Evolutionary conservation across 2,113 vertebrate genomes (phyloP), one percentile per base, ranked within the genome.

Genomic region (Macrotus californicus): DNA sequence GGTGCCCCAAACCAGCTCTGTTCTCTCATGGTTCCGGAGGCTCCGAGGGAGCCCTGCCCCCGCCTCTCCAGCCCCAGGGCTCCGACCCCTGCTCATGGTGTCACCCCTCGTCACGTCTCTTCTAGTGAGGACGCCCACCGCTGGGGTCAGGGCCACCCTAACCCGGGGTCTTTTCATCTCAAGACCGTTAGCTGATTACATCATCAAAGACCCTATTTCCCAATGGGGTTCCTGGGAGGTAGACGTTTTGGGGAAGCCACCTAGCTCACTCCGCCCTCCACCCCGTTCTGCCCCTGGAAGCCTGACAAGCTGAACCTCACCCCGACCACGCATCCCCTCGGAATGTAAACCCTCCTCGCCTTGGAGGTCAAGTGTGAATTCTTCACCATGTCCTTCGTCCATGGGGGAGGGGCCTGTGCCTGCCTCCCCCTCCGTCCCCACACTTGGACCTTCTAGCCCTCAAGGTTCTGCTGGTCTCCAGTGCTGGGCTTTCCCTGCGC

Each of bases 91-190:
- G 66, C 29, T 15, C 39, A 3, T 1, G 2, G 11, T 8, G 5
- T 1, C 59, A 11, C 1, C 46, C 24, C 41, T 41, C 56, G 5
- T 14, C 29, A 11, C 2, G 7, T 24, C 8, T 75, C 15, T 54
- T 5, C 41, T 4, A 2, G 22, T 1, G 3, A 24, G 52, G 64
- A 29, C 7, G 0, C n/a, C 1, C 18, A 36, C 11, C 13, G 1
- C 3, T 31, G 50, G 34, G 7, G 21, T 21, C 6, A 43, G 79
- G 56, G 66, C 15, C 31, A 50, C 29, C 16, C 3, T 26, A 3
- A 5, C 5, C 61, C 19, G 0, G 19, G 29, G 19, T 4, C 7
- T 21, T 36, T 50, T n/a, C 36, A 22, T 11, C n/a, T 56, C 22
- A 15, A 39, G n/a, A 21, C 3, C 56, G 1, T 36, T 52, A 70